Conservation (phyloP, 1,140 invertebrate genomes). For the Pseudomyrmex concolor region DNA sequence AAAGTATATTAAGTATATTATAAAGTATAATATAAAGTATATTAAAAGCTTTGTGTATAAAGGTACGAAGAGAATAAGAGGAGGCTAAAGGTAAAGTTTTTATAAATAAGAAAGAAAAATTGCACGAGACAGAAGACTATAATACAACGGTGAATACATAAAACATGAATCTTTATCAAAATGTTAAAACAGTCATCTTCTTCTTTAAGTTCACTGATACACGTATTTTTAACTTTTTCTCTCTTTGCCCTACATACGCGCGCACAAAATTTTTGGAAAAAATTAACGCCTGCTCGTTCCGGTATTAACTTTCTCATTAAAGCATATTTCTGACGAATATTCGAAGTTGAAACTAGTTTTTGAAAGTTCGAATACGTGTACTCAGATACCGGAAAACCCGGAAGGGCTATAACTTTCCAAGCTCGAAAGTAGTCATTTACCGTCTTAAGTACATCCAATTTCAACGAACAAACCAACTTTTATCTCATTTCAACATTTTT, state of each 20-base stretch:
- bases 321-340: neutral
- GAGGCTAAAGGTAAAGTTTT: too few relatives aligned
- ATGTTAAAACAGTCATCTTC: neutral
- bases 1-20: too few relatives aligned
- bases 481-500: too few relatives aligned
- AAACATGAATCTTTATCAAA: neutral
- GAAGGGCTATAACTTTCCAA: too few relatives aligned
- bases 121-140: neutral
- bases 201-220: too few relatives aligned
- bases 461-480: neutral
- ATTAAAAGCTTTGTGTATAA: too few relatives aligned
- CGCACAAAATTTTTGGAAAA: neutral
- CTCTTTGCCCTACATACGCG: neutral
- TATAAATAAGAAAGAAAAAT: too few relatives aligned
- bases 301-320: neutral
- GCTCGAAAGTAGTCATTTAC: too few relatives aligned
- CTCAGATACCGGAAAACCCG: neutral
- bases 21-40: too few relatives aligned
- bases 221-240: neutral
- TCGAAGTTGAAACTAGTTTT: constrained; percentile 28
- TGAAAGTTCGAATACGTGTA: neutral
- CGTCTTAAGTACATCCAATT: neutral
- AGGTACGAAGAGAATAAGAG: too few relatives aligned
- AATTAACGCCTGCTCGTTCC: neutral
- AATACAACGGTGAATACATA: too few relatives aligned